A percentile compares a stretch with the other conserved stretches of the same genome.
These are phyloP conservation scores for Drosophila maculinotata DNA, from an alignment of 2,888 invertebrate species.

Conservation along the genomic window DNA sequence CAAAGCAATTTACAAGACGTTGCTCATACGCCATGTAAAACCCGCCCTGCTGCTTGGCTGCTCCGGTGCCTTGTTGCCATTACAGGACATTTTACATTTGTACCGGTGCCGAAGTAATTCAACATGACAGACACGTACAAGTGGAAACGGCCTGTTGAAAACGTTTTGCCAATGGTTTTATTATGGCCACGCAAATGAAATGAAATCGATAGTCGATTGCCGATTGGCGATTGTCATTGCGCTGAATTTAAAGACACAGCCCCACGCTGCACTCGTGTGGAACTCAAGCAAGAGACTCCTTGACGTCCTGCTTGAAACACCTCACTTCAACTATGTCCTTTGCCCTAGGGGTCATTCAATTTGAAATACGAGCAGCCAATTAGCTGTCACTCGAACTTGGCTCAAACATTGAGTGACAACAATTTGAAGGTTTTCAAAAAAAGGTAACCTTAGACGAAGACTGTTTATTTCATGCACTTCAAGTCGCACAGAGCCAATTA, in stretches of 20 bases:
- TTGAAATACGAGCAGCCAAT: conserved; percentile 41
- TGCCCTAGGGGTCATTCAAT: conserved; percentile 38
- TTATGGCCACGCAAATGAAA: conserved; percentile 55
- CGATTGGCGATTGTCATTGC: conserved; percentile 38
- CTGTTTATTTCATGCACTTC: neutral
- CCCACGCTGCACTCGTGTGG: conserved; percentile 14
- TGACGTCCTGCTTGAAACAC: neutral
- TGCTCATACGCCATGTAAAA: conserved; percentile 65
- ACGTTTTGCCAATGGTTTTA: conserved; percentile 72
- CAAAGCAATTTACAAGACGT: conserved; percentile 73
- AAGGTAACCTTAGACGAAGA: neutral
- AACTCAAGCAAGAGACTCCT: conserved; percentile 18
- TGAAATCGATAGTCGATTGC: conserved; percentile 69
- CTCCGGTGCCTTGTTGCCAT: neutral
- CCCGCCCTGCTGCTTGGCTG: neutral
- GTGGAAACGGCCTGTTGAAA: conserved; percentile 67
- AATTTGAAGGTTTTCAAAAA: neutral
- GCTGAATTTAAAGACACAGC: conserved; percentile 30
- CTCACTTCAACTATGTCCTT: neutral
- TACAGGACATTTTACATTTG: conserved; percentile 46
- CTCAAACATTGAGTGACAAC: neutral
- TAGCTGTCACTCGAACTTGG: conserved; percentile 25
- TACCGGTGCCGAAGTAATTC: conserved; percentile 51
- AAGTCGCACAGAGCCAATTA: neutral
- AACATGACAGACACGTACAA: conserved; percentile 74